Base-by-base conservation (phyloP, 2,113 vertebrate species). In the Cariama cristata region DNA sequence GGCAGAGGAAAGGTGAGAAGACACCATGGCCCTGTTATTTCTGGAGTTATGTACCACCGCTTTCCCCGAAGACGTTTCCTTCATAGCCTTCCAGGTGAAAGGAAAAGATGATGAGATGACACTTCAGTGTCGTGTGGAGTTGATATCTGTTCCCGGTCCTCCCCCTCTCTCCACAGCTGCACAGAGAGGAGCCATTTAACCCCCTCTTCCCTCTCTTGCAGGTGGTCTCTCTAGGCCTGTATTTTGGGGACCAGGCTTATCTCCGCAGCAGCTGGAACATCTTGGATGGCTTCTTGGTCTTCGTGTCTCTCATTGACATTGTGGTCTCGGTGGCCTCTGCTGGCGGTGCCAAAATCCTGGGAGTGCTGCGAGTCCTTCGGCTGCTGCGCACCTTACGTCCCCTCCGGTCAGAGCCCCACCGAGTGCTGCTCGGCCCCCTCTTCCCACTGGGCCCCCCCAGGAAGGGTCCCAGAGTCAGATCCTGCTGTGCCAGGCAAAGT, bases 191-290 rank as follows among this genome's bases (percentile, higher is more conserved):
- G 20, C 14, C 19, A 20, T 86, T 79, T 93, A 69, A 90, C 8
- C 4, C 9, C 19, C 21, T 42, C 55, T 96, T 64, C 49, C 49
- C 6, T 86, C 26, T 94, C 59, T 95, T 89, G 12, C 96, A 99
- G 99, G 99, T 99, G 97, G 99, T 99, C 81, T 99, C 99, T 9
- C 98, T 99, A 97, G 99, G 99, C 58, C 97, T 99, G 68, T 99
- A 99, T 96, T 96, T 99, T 53, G 99, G 99, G 0, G 99, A 99
- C 44, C 99, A 99, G 96, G 99, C 99, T 4, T 99, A 99, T 89
- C 98, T 99, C 87, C 99, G 99, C 60, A 99, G 99, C 98, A 99
- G 99, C 86, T 99, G 99, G 99, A 99, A 99, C 24, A 97, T 99
- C 83, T 98, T 99, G 95, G 99, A 99, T 47, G 99, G 99, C 79